Evolutionary conservation across 2,797 vertebrate species (phyloP).

Genomic region (Microctenopoma stevenorrisi): DNA sequence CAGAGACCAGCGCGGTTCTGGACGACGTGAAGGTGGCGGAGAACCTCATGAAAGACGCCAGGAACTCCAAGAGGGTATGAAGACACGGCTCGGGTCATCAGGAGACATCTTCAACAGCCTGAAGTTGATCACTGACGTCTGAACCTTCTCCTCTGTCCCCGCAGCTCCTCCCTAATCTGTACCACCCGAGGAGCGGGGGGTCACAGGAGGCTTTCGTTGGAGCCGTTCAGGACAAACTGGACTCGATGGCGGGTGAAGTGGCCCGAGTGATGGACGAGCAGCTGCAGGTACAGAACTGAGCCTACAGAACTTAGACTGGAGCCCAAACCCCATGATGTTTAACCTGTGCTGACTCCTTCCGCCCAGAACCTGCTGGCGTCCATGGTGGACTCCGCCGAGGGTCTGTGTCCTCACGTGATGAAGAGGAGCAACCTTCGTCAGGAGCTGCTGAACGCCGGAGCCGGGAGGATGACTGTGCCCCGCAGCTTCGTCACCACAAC

Average conservation of each 20-base stretch:
- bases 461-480: constrained; percentile 89
- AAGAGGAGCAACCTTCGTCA: constrained; percentile 87
- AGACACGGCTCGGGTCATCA: no score
- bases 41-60: constrained; percentile 91
- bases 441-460: constrained; percentile 87
- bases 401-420: constrained; percentile 93
- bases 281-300: constrained; percentile 85
- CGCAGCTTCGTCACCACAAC: constrained; percentile 90
- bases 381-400: constrained; percentile 93
- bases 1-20: constrained; percentile 82
- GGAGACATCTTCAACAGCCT: no score
- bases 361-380: constrained; percentile 87
- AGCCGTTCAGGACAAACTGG: constrained; percentile 92
- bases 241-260: constrained; percentile 95
- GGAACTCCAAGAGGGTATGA: constrained; percentile 93
- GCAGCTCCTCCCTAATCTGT: constrained; percentile 93
- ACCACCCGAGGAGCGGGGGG: constrained; percentile 84
- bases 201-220: constrained; percentile 80
- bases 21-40: constrained; percentile 91
- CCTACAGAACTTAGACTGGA: neutral
- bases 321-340: neutral
- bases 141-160: no score
- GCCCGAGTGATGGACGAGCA: constrained; percentile 92
- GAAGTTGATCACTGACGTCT: no score
- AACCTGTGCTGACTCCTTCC: neutral